Evolutionary conservation across 2,888 invertebrate genomes (phyloP).

Genomic region (Eupeodes latifasciatus): DNA sequence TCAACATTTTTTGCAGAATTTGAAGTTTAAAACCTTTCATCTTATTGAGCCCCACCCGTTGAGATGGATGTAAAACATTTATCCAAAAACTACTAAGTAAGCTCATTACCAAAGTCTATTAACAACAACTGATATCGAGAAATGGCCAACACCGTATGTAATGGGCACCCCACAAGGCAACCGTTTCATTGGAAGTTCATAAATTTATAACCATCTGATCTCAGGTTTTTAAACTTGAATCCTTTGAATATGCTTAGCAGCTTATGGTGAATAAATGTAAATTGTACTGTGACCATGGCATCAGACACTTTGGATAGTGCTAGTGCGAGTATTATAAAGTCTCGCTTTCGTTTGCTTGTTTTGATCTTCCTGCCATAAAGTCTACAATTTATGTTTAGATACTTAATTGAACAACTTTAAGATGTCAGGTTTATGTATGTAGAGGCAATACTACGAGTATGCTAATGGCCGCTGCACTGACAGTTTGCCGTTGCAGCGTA

Average conservation of each 20-base stretch:
- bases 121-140: constrained; percentile 43
- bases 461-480: not conserved
- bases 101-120: constrained; percentile 47
- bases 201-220: constrained; percentile 47
- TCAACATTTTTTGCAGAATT: not conserved
- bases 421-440: not conserved
- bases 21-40: not conserved
- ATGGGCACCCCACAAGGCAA: not conserved
- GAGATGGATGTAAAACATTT: constrained; percentile 22
- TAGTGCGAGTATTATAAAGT: not conserved
- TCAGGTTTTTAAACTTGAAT: not conserved
- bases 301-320: constrained; percentile 40
- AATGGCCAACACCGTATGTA: constrained; percentile 20
- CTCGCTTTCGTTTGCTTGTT: constrained; percentile 63
- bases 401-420: constrained; percentile 67
- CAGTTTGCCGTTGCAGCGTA: too few species aligned
- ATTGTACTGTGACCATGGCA: not conserved
- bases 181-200: not conserved
- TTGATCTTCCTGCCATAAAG: constrained; percentile 60
- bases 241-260: not conserved
- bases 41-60: not conserved
- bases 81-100: constrained; percentile 48
- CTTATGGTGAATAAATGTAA: too few species aligned
- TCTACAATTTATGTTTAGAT: constrained; percentile 68
- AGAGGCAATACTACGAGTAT: not conserved